These are phyloP conservation scores for Cyphomyrmex costatus DNA, from an alignment of 1,140 invertebrate genomes.

Conservation along the genomic window DNA sequence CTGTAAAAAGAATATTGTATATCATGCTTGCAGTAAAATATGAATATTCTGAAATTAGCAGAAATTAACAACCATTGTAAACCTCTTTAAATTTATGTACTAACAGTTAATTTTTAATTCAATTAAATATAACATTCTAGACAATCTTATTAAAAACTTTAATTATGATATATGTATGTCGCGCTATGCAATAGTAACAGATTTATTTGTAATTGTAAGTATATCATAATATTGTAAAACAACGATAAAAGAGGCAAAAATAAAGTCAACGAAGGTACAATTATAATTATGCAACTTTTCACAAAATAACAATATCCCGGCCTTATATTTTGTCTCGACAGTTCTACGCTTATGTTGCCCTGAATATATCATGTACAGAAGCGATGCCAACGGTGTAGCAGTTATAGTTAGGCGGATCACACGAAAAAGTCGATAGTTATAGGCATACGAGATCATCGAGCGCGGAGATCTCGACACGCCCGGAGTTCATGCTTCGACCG, in stretches of 20 bases:
- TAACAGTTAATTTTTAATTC: background rate
- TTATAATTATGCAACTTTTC: no score
- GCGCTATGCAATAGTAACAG: background rate
- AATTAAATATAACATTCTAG: background rate
- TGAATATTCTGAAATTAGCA: background rate
- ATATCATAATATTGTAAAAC: no score
- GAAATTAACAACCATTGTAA: background rate
- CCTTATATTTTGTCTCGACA: background rate
- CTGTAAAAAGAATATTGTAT: background rate
- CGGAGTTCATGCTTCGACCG: constrained; percentile 82
- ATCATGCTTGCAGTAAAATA: background rate
- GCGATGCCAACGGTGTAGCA: constrained; percentile 45
- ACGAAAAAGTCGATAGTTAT: constrained; percentile 73
- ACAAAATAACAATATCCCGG: background rate
- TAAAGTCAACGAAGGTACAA: no score
- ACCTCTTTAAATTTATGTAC: background rate
- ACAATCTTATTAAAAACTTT: background rate
- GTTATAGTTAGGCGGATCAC: constrained; percentile 59
- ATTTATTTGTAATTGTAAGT: constrained; percentile 8
- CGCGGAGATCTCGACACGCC: constrained; percentile 76
- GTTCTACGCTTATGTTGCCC: background rate
- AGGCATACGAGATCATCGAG: constrained; percentile 77
- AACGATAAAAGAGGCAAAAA: no score
- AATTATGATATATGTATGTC: background rate
- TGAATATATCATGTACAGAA: constrained; percentile 25